Base-by-base conservation (phyloP, 2,888 invertebrate genomes). In the Desoria tigrina region DNA sequence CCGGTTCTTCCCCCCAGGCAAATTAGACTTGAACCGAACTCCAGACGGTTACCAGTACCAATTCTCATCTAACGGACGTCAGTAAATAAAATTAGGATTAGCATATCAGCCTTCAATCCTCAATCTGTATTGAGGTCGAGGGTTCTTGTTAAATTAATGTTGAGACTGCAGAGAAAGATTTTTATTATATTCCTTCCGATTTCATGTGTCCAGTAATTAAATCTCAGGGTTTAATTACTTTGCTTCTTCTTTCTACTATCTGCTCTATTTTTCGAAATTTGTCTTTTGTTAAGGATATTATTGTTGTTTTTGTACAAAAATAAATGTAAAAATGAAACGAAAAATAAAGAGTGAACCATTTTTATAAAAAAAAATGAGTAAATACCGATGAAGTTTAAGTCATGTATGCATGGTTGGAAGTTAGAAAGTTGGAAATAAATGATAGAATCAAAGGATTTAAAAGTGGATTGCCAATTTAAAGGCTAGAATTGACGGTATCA, bases 21-120 rank as follows among this genome's bases (percentile, higher is more conserved):
- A 92, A 81, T 85, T 92, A 78, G 88, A 88, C 76, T 84, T 93
- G 76, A 92, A 91, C 84, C 85, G 92, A 79, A 90, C 90, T 66
- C 92, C 92, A 45, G 92, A 92, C 79, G 92, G 92, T 78, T 92
- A 87, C 83, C 89, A 90, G 78, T 92, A 90, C 82, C 89, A 87
- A 74, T 91, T 91, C 84, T 54, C 62, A n/a, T 69, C 69, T 56
- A 67, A 73, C 57, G 68, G 56, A 42, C 27, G 63, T 27, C 49
- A 61, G 24, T 50, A 60, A 49, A 21, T 55, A 42, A 26, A 26
- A 32, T 7, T 32, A 11, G 32, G 32, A 11, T 32, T 32, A 32
- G 32, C 4, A 32, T 4, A 32, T 32, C 32, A 32, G 11, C 32
- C 32, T 32, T n/a, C n/a, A 32, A 32, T 32, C 4, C 11, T 32